Evolutionary conservation across 35 echinoderm and acorn worm genomes (phyloP).

Genomic region (Apostichopus japonicus): DNA sequence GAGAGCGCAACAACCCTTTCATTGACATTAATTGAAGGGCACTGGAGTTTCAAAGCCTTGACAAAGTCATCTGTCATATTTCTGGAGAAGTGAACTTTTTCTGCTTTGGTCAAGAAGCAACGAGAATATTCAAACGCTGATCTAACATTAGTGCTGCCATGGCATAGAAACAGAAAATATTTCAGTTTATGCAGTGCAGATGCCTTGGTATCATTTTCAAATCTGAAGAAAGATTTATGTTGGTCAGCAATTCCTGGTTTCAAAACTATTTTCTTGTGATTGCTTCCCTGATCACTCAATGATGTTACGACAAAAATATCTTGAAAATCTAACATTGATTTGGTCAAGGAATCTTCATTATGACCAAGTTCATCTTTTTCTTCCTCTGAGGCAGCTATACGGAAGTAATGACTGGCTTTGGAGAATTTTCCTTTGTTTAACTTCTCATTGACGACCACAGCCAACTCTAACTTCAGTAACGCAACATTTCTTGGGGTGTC

Average conservation of each 20-base stretch:
- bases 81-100: constrained; percentile 3
- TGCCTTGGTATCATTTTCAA: background rate
- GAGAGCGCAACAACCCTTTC: background rate
- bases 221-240: constrained; percentile 15
- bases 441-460: constrained; percentile 6
- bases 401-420: constrained; percentile 11
- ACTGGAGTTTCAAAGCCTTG: background rate
- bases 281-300: background rate
- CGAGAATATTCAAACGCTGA: constrained; percentile 23
- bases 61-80: background rate
- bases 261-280: background rate
- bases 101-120: constrained; percentile 23
- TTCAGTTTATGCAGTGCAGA: constrained; percentile 25
- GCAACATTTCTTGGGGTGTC: constrained; percentile 36
- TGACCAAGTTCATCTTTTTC: constrained; percentile 40
- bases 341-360: background rate
- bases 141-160: background rate
- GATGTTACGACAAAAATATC: background rate
- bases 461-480: constrained; percentile 26
- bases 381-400: background rate
- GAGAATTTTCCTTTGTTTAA: background rate
- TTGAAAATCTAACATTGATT: background rate
- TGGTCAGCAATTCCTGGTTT: background rate
- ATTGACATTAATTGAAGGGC: background rate
- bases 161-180: constrained; percentile 19